Conservation (phyloP, 2,888 invertebrate genomes). For the Ophion ellenae region DNA sequence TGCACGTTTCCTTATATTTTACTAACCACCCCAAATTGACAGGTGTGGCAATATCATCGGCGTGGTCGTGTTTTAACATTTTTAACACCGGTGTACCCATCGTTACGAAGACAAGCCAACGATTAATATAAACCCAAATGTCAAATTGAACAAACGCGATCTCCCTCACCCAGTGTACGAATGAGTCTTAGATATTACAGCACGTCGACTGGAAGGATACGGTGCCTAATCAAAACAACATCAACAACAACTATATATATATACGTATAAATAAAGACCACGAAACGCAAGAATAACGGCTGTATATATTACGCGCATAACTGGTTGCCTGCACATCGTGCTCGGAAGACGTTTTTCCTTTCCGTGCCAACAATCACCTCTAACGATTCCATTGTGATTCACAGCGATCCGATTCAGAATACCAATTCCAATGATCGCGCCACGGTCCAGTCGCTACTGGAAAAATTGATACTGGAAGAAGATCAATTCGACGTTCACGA, state of each 20-base stretch:
- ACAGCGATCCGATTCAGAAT: conserved; percentile 95
- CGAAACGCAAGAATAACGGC: conserved; percentile 73
- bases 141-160: conserved; percentile 1
- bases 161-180: conserved; percentile 39
- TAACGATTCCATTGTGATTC: conserved; percentile 73
- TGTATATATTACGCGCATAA: conserved; percentile 77
- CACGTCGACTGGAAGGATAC: conserved; percentile 54
- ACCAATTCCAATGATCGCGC: conserved; percentile 94
- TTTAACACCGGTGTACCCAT: conserved; percentile 43
- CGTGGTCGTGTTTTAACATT: conserved; percentile 57
- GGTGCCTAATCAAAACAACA: conserved; percentile 54
- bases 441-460: conserved; percentile 92
- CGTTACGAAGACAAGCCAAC: conserved; percentile 37
- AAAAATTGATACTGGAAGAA: conserved; percentile 95
- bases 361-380: not conserved
- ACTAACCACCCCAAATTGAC: conserved; percentile 58
- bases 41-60: conserved; percentile 61
- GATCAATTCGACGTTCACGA: conserved; percentile 97
- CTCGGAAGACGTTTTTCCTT: conserved; percentile 9
- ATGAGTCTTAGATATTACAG: conserved; percentile 49
- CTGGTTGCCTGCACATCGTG: conserved; percentile 49
- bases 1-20: conserved; percentile 54
- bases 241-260: conserved; percentile 24
- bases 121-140: conserved; percentile 30
- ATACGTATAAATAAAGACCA: conserved; percentile 45